A percentile compares a stretch with the other conserved stretches of the same genome.
Evolutionary conservation across 2,113 vertebrate genomes (phyloP).

Genomic region (Emydocephalus ijimae): DNA sequence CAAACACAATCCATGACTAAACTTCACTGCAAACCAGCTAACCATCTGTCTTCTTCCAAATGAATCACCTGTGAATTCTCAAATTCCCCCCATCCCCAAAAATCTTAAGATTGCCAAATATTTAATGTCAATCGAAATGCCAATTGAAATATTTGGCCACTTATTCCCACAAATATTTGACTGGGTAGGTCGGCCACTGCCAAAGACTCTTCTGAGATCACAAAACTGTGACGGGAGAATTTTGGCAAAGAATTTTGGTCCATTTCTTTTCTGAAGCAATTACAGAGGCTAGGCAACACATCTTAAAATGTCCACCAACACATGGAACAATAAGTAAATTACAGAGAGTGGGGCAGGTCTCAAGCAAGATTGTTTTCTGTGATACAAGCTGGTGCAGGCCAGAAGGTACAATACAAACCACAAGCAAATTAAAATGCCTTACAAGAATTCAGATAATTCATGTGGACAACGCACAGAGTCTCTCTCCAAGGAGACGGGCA

Average conservation of each 20-base stretch:
- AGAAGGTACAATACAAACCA: background rate
- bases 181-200: background rate
- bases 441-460: background rate
- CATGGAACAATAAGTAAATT: background rate
- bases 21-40: background rate
- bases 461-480: background rate
- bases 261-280: background rate
- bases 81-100: background rate
- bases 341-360: background rate
- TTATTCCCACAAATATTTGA: background rate
- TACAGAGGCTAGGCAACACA: background rate
- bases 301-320: background rate
- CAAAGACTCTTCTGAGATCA: background rate
- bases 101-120: background rate
- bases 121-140: background rate
- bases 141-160: background rate
- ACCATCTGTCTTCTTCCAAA: background rate
- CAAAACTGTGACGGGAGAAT: background rate
- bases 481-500: background rate
- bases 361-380: background rate
- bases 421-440: background rate
- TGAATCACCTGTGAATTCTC: background rate
- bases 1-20: background rate
- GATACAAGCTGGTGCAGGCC: background rate
- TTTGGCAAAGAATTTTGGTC: background rate